These are phyloP conservation scores for Leuciscus waleckii DNA, from an alignment of 2,797 vertebrate genomes.

Conservation along the genomic window DNA sequence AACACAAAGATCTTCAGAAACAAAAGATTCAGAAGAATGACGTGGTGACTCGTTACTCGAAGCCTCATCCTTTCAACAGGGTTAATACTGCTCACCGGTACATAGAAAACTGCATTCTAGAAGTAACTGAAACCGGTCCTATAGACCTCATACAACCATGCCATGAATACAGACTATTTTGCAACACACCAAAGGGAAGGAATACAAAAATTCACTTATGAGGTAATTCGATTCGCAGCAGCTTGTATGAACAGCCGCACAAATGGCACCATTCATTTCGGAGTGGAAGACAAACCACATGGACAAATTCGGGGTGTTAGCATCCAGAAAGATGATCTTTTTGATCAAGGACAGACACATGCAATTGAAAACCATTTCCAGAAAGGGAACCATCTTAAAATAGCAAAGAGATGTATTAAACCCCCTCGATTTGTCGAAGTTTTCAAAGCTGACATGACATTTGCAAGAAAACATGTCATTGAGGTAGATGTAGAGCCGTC, in stretches of 20 bases:
- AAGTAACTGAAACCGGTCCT: conserved; percentile 70
- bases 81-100: conserved; percentile 69
- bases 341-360: no score
- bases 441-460: conserved; percentile 67
- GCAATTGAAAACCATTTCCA: no score
- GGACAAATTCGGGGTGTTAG: no score
- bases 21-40: conserved; percentile 50
- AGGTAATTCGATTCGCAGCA: conserved; percentile 71
- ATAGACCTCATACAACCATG: conserved; percentile 73
- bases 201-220: conserved; percentile 67
- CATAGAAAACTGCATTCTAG: conserved; percentile 61
- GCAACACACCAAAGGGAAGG: conserved; percentile 51
- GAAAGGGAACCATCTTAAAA: no score
- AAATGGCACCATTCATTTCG: conserved; percentile 80
- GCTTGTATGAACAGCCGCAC: conserved; percentile 78
- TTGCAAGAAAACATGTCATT: conserved; percentile 71
- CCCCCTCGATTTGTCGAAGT: conserved; percentile 73
- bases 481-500: conserved; percentile 76
- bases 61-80: conserved; percentile 72
- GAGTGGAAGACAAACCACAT: conserved; percentile 71
- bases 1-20: conserved; percentile 62
- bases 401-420: conserved; percentile 68
- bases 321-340: no score
- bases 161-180: conserved; percentile 76
- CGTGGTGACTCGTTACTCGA: conserved; percentile 46